Conservation (phyloP, 2,888 invertebrate species). For the Augochlorella aurata region DNA sequence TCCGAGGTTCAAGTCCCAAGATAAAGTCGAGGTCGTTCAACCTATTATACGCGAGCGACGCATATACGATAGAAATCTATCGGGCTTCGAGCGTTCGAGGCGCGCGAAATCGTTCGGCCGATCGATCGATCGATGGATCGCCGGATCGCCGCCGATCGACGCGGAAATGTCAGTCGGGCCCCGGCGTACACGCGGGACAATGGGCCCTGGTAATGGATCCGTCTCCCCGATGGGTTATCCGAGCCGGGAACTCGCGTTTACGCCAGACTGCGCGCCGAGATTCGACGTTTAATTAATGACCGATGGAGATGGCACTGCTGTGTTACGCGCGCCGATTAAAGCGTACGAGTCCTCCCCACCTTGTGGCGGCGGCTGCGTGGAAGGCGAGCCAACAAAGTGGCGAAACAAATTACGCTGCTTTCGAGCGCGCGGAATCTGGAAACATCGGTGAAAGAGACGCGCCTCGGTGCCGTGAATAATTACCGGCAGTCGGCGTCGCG, state of each 20-base stretch:
- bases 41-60: slow-evolving; percentile 68
- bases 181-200: slow-evolving; percentile 52
- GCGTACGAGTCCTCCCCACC: background rate
- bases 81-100: slow-evolving; percentile 13
- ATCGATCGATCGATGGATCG: slow-evolving; percentile 43
- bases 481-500: background rate
- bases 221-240: slow-evolving; percentile 27
- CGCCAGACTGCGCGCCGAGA: slow-evolving; percentile 47
- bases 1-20: slow-evolving; percentile 65
- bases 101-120: slow-evolving; percentile 50
- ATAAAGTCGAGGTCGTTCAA: slow-evolving; percentile 72
- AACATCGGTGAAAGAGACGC: slow-evolving; percentile 22
- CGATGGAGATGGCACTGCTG: slow-evolving; percentile 18
- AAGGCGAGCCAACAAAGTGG: slow-evolving; percentile 18
- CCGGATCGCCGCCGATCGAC: slow-evolving; percentile 52
- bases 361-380: background rate
- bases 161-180: slow-evolving; percentile 60
- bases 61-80: slow-evolving; percentile 66
- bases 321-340: slow-evolving; percentile 31
- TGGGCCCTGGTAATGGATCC: slow-evolving; percentile 61
- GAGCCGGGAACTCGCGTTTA: background rate
- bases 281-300: slow-evolving; percentile 72
- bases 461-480: slow-evolving; percentile 33
- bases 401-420: slow-evolving; percentile 36
- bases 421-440: slow-evolving; percentile 52